These are phyloP conservation scores for Netelia inedita DNA, from an alignment of 2,888 invertebrate genomes.

Conservation along the genomic window DNA sequence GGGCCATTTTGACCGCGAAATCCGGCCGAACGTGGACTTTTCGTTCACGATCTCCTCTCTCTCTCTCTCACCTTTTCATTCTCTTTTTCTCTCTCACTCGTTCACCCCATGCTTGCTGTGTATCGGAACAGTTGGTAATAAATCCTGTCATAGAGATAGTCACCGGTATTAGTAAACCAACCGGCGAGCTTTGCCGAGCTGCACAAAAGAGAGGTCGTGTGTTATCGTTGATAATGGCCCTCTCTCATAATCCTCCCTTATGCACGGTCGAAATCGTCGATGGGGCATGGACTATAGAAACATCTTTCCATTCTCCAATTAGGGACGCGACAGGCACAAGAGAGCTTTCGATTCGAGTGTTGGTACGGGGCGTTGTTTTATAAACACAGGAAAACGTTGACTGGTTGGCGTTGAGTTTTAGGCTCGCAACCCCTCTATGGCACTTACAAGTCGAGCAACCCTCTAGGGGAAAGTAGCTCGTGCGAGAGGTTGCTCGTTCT, in stretches of 20 bases:
- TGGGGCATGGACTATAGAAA: neutral
- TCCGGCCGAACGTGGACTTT: slow-evolving; percentile 54
- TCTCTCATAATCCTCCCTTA: neutral
- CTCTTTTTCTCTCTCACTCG: too few species aligned
- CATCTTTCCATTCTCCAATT: slow-evolving; percentile 38
- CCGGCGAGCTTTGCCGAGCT: neutral
- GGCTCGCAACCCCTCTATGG: slow-evolving; percentile 8
- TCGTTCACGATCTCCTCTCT: slow-evolving; percentile 15
- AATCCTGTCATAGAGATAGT: slow-evolving; percentile 2
- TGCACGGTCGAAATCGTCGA: neutral
- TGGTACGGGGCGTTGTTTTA: slow-evolving; percentile 24
- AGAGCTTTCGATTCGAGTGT: slow-evolving; percentile 32
- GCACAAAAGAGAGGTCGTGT: neutral
- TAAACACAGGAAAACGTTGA: slow-evolving; percentile 50
- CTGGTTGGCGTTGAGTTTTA: neutral
- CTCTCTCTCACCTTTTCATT: too few species aligned
- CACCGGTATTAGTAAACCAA: neutral
- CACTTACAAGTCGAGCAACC: slow-evolving; percentile 51
- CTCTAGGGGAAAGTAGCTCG: slow-evolving; percentile 31
- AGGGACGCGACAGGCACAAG: slow-evolving; percentile 33
- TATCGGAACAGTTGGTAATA: too few species aligned
- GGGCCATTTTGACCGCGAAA: slow-evolving; percentile 48
- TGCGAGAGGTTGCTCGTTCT: slow-evolving; percentile 4
- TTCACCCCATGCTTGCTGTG: too few species aligned
- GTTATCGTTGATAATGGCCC: slow-evolving; percentile 9